Base-by-base conservation (phyloP, 2,888 invertebrate genomes). In the Heliconius hortense region DNA sequence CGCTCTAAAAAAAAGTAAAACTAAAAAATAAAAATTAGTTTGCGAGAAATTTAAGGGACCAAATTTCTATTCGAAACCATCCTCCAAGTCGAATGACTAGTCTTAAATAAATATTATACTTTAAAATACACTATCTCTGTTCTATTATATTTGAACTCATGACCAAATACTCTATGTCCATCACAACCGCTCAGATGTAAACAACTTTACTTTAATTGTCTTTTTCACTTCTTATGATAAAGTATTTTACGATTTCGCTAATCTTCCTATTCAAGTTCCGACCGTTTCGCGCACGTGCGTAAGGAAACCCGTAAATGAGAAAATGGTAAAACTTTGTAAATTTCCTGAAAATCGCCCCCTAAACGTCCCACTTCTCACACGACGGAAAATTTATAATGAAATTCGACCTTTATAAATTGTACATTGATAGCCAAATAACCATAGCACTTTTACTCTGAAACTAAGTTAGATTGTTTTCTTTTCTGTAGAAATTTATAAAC, bases 341-440 rank as follows among this genome's bases (percentile, higher is more conserved):
- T 84, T 81, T 79, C 78, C 77, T 74, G 67, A 77, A 79, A 79
- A 79, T 81, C 79, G 76, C 80, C 79, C 71, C 77, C 79, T 76
- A 77, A 80, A 43, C 21, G 59, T 71, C 69, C 79, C 70, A 83
- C 82, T 80, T 76, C 80, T 82, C 79, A 77, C 80, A 80, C 81
- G 70, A 80, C 79, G 76, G 77, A 80, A 80, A 84, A 83, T 83
- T 82, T 80, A 74, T 80, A 82, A 82, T 79, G 79, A 82, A 83
- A 83, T 80, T 80, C 79, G 81, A 77, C 82, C 78, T 79, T 81
- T 83, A 84, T 83, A 84, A 84, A 84, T 84, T 84, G 80, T 79
- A 78, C 76, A 79, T 78, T 79, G 81, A 82, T 80, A 80, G 69
- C 77, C 76, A 73, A 76, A 75, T 79, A 59, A 72, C 72, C 74